Base-by-base conservation (phyloP, 1,140 invertebrate species). In the Orussus abietinus region DNA sequence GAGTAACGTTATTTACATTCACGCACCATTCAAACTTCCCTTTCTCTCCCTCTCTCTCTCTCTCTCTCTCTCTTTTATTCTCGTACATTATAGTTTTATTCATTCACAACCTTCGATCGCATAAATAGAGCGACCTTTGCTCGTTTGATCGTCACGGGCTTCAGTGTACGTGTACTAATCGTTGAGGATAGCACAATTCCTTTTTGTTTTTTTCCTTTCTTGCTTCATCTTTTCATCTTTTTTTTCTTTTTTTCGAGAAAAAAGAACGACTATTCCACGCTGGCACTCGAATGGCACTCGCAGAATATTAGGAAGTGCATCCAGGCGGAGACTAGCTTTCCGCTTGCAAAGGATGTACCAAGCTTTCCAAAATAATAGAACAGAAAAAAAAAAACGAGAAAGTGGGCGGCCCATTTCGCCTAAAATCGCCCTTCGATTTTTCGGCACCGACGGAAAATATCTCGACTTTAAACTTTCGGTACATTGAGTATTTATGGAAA, bases 241-340 rank as follows among this genome's bases (percentile, higher is more conserved):
- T n/a, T n/a, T n/a, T n/a, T n/a, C n/a, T n/a, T n/a, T n/a, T n/a
- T n/a, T n/a, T n/a, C n/a, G n/a, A n/a, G n/a, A n/a, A n/a, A n/a
- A n/a, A n/a, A n/a, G n/a, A n/a, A n/a, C n/a, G n/a, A n/a, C n/a
- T n/a, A n/a, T n/a, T n/a, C n/a, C n/a, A n/a, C n/a, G n/a, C n/a
- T n/a, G n/a, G n/a, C n/a, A n/a, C n/a, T n/a, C n/a, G n/a, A 25
- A 25, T 25, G 22, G 22, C 22, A 25, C 22, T 25, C n/a, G 6
- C 22, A 25, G n/a, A n/a, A 25, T 25, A n/a, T 25, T 25, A 25
- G n/a, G 22, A 25, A 25, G 22, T 25, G 22, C 22, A 25, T 25
- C n/a, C n/a, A 6, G 6, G 22, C 22, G n/a, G n/a, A 7, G 22
- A 25, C n/a, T n/a, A n/a, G 22, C 22, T 25, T 25, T 25, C 22